phyloP scores from a whole-genome alignment of 1,140 invertebrate species.

The Pachyrhynchus sulphureomaculatus region DNA sequence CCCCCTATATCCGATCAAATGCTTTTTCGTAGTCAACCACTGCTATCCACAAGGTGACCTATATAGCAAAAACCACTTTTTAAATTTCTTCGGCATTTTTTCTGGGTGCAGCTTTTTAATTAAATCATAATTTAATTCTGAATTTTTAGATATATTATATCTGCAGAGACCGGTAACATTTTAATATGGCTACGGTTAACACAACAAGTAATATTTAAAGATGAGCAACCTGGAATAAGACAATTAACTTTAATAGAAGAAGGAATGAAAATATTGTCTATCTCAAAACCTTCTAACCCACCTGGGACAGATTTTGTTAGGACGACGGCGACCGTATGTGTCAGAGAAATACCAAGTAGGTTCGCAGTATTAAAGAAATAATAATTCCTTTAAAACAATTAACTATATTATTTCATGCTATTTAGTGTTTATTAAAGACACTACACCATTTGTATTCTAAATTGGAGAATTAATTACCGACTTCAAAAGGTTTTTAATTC shows the following conservation, averaged over 20 bases:
- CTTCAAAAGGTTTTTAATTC: too few species aligned
- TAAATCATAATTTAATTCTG: slow-evolving; percentile 5
- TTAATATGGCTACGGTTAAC: slow-evolving; percentile 89
- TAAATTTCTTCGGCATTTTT: too few species aligned
- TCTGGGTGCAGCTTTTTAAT: background rate
- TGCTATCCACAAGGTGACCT: too few species aligned
- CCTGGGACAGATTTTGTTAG: slow-evolving; percentile 60
- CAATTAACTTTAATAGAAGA: slow-evolving; percentile 84
- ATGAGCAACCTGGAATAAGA: slow-evolving; percentile 81
- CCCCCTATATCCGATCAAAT: too few species aligned
- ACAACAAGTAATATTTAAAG: slow-evolving; percentile 80
- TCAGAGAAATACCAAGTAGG: slow-evolving; percentile 71
- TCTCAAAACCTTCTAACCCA: slow-evolving; percentile 69
- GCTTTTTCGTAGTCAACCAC: too few species aligned
- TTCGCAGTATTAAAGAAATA: background rate
- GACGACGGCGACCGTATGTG: slow-evolving; percentile 64
- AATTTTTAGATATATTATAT: slow-evolving; percentile 70
- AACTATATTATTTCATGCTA: too few species aligned
- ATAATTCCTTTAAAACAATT: too few species aligned
- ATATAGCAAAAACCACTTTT: too few species aligned
- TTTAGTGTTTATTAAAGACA: too few species aligned
- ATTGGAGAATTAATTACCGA: too few species aligned
- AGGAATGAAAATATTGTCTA: slow-evolving; percentile 79
- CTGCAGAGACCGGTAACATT: slow-evolving; percentile 89
- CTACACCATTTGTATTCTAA: too few species aligned